Evolutionary conservation across 2,797 vertebrate genomes (phyloP).

Genomic region (Halcyon badia): DNA sequence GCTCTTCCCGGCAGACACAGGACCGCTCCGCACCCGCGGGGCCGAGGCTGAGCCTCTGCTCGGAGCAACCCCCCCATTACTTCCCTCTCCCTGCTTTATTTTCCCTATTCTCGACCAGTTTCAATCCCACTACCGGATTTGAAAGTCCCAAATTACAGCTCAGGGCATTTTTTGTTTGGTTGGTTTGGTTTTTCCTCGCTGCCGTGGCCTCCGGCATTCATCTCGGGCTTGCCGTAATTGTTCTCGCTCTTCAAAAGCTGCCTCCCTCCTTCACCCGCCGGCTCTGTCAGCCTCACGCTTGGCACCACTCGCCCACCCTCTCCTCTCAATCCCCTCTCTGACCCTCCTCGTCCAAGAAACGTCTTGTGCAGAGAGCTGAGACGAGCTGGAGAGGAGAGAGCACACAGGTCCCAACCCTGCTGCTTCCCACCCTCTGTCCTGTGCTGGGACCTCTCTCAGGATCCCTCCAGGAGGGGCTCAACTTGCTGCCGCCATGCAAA

Average conservation of each 20-base stretch:
- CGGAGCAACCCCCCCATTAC: background rate
- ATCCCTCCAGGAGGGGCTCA: background rate
- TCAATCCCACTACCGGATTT: accelerated
- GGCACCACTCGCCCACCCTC: background rate
- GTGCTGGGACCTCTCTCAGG: background rate
- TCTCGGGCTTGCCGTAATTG: background rate
- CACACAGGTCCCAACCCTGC: background rate
- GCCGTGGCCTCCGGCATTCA: background rate
- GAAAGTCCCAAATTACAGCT: background rate
- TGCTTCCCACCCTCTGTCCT: background rate
- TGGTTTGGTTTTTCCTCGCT: accelerated
- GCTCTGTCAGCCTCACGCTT: background rate
- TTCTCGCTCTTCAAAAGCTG: background rate
- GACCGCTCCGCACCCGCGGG: background rate
- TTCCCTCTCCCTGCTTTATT: background rate
- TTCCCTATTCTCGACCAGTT: background rate
- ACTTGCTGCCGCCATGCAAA: background rate
- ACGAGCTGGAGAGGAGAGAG: background rate
- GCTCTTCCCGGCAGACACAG: accelerated
- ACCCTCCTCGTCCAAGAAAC: background rate
- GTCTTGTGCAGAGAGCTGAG: background rate
- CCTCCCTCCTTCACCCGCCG: background rate
- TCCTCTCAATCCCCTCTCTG: background rate
- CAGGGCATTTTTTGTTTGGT: background rate
- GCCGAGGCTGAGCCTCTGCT: background rate